Base-by-base conservation (phyloP, 2,113 vertebrate species). In the Malurus cyaneus region DNA sequence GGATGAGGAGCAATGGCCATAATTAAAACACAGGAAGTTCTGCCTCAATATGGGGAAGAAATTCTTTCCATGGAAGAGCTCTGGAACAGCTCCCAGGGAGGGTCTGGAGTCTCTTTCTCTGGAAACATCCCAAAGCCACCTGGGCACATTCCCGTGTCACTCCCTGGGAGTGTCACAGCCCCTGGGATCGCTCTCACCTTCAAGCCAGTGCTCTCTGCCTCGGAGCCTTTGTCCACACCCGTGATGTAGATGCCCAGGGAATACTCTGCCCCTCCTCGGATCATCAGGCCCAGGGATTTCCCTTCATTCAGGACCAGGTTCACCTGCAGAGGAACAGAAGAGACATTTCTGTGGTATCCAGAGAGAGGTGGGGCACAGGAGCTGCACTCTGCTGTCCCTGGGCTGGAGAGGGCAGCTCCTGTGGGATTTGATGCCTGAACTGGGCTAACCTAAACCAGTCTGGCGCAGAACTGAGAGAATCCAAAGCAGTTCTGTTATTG, bases 191-290 rank as follows among this genome's bases (percentile, higher is more conserved):
- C 14, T 61, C 95, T 95, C 98, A 99, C 99, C 99, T 99, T 99
- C 71, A 99, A 97, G 60, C 99, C 99, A 2, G 99, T 98, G 82
- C 98, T 98, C 93, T 99, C 99, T 8, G 99, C 99, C 71, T 99
- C 99, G 0, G 99, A 99, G 34, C 98, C 99, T 5, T 98, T 97
- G 96, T 99, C 99, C 94, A 99, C 99, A 1, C 99, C 99, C 0
- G 99, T 99, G 98, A 99, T 98, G 97, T 99, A 99, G 94, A 99
- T 99, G 50, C 99, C 99, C 78, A 99, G 96, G 36, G 99, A 98
- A 15, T 99, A 99, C 64, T 99, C 99, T 0, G 98, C 98, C 77
- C 99, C 99, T 14, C 99, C 99, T 6, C 99, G 98, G 93, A 99
- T 99, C 94, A 99, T 99, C 77, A 99, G 98, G 57, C 99, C 99